Evolutionary conservation across 2,888 invertebrate genomes (phyloP).

Genomic region (Caenorhabditis afra): DNA sequence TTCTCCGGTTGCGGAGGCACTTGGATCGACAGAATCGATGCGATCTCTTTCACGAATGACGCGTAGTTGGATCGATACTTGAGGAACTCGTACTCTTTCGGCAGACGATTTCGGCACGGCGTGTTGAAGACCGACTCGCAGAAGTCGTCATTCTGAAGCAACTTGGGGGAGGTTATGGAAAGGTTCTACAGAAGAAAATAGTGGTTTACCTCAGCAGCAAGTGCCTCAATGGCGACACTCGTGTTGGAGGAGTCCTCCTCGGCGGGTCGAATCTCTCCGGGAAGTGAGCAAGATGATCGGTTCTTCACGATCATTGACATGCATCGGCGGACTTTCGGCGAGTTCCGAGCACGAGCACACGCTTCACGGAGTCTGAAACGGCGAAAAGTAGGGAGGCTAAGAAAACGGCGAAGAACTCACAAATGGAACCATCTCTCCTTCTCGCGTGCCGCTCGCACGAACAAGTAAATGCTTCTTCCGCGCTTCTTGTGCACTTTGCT

Average conservation of each 20-base stretch:
- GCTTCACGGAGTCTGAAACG: conserved; percentile 70
- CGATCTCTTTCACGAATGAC: conserved; percentile 52
- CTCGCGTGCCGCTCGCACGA: conserved; percentile 90
- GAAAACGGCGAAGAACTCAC: conserved; percentile 49
- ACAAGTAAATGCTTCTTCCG: conserved; percentile 83
- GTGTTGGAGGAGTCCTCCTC: conserved; percentile 29
- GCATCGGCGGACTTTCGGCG: conserved; percentile 35
- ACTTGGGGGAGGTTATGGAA: neutral
- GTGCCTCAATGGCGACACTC: conserved; percentile 54
- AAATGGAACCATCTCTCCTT: conserved; percentile 90
- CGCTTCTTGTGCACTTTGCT: conserved; percentile 38
- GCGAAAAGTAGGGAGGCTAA: neutral
- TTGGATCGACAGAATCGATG: conserved; percentile 47
- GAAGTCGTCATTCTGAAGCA: conserved; percentile 39
- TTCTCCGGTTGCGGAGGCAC: conserved; percentile 55
- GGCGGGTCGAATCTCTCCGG: conserved; percentile 28
- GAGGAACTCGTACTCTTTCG: conserved; percentile 50
- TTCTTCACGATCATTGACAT: conserved; percentile 43
- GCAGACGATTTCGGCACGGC: conserved; percentile 35
- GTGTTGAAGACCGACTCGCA: conserved; percentile 43
- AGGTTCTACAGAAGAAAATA: neutral
- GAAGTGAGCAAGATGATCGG: conserved; percentile 43
- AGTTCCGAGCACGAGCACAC: conserved; percentile 62
- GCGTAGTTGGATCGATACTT: conserved; percentile 59
- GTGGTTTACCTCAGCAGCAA: conserved; percentile 35